Evolutionary conservation across 2,797 vertebrate species (phyloP), one percentile per base, ranked within the genome.

Genomic region (Antrozous pallidus): DNA sequence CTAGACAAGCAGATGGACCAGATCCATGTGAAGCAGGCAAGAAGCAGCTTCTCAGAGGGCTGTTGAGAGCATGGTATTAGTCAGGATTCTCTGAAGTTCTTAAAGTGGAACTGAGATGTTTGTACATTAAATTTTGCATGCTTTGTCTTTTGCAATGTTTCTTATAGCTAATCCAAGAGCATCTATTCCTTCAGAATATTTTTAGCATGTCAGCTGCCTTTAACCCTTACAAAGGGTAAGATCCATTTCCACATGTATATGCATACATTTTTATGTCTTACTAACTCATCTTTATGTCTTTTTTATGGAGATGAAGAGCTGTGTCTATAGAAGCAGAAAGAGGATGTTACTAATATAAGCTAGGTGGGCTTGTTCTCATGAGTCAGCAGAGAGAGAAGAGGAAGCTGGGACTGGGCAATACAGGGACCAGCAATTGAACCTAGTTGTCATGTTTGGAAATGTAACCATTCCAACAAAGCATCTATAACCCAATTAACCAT

Each of bases 201-300:
- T 51, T 92, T 75, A 58, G 49, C 33, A 86, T 47, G 8, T 93
- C 93, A 94, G 12, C 20, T 90, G 91, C 84, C 49, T 95, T 94
- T 92, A 93, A 58, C 75, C 51, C 16, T 96, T 91, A 75, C 79
- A 54, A 97, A 95, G 49, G 69, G 24, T 96, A 86, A 91, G 49
- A 82, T 81, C 16, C 24, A 93, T 45, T 95, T 93, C 54, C 77
- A 83, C n/a, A 79, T 47, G 4, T 83, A 61, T 70, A 82, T 36
- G 75, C 31, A 80, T 71, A 31, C 63, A 45, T 70, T 96, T 95
- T 91, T 31, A 49, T 88, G 54, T 63, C 95, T 95, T 96, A 85
- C 83, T 95, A 45, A 82, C 13, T 26, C 16, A 24, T 82, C 38
- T 95, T 92, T 42, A 13, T 40, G 38, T 3, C 77, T 17, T 82